Evolutionary conservation across 2,888 invertebrate genomes (phyloP).

Genomic region (Calliscelio sp.): DNA sequence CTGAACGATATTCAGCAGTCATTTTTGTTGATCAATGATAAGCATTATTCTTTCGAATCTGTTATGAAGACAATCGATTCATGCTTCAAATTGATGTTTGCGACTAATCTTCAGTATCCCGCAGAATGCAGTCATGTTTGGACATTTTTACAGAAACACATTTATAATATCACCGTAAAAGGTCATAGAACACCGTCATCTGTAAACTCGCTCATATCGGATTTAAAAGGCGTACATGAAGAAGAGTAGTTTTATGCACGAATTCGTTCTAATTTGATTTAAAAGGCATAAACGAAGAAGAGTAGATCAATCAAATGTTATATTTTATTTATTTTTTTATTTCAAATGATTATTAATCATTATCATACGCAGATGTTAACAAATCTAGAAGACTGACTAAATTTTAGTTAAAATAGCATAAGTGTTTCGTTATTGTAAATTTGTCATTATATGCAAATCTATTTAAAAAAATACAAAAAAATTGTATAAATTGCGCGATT

Average conservation of each 20-base stretch:
- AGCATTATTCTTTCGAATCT: constrained; percentile 3
- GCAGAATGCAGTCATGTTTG: constrained; percentile 4
- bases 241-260: background rate
- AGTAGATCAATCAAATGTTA: no score
- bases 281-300: no score
- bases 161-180: constrained; percentile 17
- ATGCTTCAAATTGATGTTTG: constrained; percentile 19
- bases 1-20: background rate
- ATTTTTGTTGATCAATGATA: background rate
- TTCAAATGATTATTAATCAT: no score
- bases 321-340: no score
- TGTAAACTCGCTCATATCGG: constrained; percentile 23
- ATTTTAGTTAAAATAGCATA: no score
- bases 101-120: constrained; percentile 5
- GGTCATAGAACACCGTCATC: constrained; percentile 16
- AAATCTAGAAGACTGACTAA: no score
- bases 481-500: no score
- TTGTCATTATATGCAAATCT: no score
- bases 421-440: no score
- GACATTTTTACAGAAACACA: constrained; percentile 7
- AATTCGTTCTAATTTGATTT: no score
- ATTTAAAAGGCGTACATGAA: constrained; percentile 18
- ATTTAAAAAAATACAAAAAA: no score
- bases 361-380: no score
- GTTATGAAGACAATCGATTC: constrained; percentile 1